Conservation (phyloP, 1,140 invertebrate species). For the Eriosoma lanigerum region DNA sequence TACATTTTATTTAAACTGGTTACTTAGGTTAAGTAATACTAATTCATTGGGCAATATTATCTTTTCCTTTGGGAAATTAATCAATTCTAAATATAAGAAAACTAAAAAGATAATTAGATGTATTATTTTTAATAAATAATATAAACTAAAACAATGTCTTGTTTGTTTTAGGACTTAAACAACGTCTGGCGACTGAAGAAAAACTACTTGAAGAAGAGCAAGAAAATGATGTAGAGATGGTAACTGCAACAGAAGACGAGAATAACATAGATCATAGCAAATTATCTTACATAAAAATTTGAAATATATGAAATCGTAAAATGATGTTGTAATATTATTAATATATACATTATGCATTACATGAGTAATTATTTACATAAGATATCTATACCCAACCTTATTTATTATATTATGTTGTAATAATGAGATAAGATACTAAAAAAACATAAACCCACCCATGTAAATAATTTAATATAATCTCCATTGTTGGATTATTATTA, state of each 20-base stretch:
- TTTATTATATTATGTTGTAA: conserved; percentile 17
- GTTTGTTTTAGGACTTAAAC: conserved; percentile 28
- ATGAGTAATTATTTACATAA: conserved; percentile 50
- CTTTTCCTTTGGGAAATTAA: no score
- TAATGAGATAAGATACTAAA: conserved; percentile 31
- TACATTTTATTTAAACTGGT: no score
- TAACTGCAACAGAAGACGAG: conserved; percentile 20
- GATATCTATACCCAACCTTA: conserved; percentile 36
- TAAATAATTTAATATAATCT: background rate
- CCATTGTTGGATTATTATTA: background rate
- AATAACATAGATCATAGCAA: conserved; percentile 50
- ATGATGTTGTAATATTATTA: conserved; percentile 23
- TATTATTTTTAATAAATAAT: background rate
- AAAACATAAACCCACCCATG: conserved; percentile 21
- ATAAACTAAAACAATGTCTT: background rate
- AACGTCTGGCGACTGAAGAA: conserved; percentile 46
- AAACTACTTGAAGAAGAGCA: conserved; percentile 44
- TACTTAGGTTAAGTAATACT: no score
- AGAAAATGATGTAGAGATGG: conserved; percentile 37
- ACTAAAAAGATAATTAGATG: background rate
- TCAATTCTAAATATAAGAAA: background rate
- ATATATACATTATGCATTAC: background rate
- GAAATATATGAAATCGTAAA: background rate
- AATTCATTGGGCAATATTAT: no score
- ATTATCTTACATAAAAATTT: conserved; percentile 46